Conservation (phyloP, 2,797 vertebrate species). For the Morelia viridis region DNA sequence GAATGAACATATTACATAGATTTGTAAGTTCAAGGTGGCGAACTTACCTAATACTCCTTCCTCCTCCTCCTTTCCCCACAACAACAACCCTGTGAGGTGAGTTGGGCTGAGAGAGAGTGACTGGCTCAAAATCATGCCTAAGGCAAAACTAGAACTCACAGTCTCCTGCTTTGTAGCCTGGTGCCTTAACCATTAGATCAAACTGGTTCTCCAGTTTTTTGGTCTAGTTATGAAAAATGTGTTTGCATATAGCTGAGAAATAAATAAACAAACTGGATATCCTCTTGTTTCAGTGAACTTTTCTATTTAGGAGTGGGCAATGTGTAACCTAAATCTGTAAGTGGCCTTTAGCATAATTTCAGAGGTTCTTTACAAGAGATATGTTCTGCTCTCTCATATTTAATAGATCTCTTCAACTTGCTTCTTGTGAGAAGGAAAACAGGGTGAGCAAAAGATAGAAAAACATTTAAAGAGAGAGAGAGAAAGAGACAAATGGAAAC, state of each 20-base stretch:
- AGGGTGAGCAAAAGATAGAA: background rate
- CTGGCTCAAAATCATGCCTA: no score
- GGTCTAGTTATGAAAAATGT: background rate
- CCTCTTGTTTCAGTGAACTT: background rate
- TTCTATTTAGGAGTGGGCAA: background rate
- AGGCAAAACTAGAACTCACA: no score
- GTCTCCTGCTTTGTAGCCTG: no score
- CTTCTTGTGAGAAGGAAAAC: background rate
- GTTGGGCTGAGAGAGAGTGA: no score
- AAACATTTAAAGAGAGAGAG: no score
- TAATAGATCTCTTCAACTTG: background rate
- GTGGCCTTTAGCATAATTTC: background rate
- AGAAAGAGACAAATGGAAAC: background rate
- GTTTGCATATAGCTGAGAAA: background rate
- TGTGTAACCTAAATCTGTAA: background rate
- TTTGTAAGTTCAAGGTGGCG: background rate
- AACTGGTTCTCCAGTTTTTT: no score
- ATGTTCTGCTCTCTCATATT: background rate
- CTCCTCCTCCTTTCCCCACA: no score
- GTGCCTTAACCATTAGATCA: no score
- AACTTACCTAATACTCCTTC: no score
- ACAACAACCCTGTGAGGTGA: no score
- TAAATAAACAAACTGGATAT: background rate
- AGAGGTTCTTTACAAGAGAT: background rate
- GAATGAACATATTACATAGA: background rate